Percentiles rank a stretch among this genome's conserved stretches.
Conservation (phyloP, 2,113 vertebrate genomes). For the Felis catus region DNA sequence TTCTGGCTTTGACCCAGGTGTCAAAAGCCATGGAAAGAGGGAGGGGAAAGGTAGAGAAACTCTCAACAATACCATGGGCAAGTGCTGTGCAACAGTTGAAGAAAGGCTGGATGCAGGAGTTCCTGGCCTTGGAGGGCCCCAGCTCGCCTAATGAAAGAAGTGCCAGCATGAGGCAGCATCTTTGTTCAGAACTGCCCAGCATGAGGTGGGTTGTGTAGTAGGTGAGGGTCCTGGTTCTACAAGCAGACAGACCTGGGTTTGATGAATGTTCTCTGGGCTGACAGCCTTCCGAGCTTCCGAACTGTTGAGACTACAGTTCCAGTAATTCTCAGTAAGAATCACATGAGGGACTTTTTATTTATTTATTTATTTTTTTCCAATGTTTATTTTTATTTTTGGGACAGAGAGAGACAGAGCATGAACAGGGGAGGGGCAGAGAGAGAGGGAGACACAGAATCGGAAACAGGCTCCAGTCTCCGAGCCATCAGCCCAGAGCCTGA, state of each 20-base stretch:
- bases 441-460: no score
- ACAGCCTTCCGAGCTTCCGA: background rate
- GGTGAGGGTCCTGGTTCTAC: background rate
- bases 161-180: background rate
- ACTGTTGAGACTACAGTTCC: background rate
- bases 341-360: background rate
- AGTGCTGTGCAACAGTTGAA: background rate
- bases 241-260: background rate
- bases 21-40: constrained; percentile 19
- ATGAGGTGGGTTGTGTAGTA: background rate
- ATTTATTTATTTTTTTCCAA: no score
- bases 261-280: background rate
- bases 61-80: background rate
- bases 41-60: background rate
- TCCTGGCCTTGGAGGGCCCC: background rate
- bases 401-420: no score
- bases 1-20: constrained; percentile 43
- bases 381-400: no score
- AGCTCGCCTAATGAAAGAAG: background rate
- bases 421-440: no score
- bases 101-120: background rate
- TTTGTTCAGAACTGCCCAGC: background rate
- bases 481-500: no score
- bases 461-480: no score
- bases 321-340: constrained; percentile 14